Evolutionary conservation across 2,797 vertebrate genomes (phyloP).

Genomic region (Acipenser transmontanus): DNA sequence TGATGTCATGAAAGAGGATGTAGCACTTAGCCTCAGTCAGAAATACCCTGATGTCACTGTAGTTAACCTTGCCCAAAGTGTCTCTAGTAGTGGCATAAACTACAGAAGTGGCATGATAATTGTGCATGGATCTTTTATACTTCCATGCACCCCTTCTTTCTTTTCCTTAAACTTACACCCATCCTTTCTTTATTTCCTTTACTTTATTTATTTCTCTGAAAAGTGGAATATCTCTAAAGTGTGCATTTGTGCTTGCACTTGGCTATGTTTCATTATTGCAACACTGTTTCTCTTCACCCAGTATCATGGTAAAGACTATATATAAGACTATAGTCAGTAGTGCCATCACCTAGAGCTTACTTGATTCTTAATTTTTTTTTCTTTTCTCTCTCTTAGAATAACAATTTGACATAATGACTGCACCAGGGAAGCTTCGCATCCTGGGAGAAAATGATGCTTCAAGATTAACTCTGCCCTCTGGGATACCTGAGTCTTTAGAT

Average conservation of each 20-base stretch:
- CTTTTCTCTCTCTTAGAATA: conserved; percentile 3
- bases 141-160: neutral
- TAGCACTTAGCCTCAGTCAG: conserved; percentile 12
- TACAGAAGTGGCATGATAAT: no score
- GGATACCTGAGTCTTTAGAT: conserved; percentile 8
- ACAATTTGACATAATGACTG: neutral
- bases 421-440: conserved; percentile 1
- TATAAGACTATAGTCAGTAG: no score
- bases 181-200: neutral
- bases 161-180: neutral
- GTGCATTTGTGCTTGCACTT: no score
- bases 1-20: conserved; percentile 18
- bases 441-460: conserved; percentile 6
- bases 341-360: no score
- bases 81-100: neutral
- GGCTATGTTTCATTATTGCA: no score
- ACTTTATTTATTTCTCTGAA: neutral
- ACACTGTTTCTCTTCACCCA: no score
- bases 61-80: conserved; percentile 4
- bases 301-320: no score
- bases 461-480: conserved; percentile 6
- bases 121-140: no score
- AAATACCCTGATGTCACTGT: conserved; percentile 10
- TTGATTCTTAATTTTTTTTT: neutral
- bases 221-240: no score